Conservation (phyloP, 1,140 invertebrate genomes). For the Drosophila jambulina region DNA sequence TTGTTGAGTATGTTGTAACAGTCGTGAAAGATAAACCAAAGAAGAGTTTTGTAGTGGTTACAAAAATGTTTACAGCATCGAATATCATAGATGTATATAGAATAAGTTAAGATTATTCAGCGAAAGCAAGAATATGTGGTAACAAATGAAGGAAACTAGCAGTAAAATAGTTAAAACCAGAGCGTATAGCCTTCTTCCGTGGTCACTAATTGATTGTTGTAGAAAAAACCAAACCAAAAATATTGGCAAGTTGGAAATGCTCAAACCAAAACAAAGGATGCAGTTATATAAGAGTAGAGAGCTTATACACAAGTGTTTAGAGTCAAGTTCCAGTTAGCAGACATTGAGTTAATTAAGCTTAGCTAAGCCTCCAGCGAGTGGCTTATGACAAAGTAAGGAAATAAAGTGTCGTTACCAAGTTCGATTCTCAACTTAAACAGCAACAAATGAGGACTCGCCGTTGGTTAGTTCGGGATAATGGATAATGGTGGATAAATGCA, state of each 20-base stretch:
- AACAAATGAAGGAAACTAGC: conserved; percentile 46
- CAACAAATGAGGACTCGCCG: conserved; percentile 43
- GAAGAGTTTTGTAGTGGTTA: conserved; percentile 74
- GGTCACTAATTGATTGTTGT: conserved; percentile 28
- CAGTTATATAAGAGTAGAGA: conserved; percentile 34
- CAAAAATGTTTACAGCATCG: conserved; percentile 64
- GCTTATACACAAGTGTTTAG: conserved; percentile 51
- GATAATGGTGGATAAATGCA: conserved; percentile 43
- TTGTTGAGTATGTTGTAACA: conserved; percentile 52
- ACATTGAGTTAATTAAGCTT: conserved; percentile 56
- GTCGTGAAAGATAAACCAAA: conserved; percentile 77
- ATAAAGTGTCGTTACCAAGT: conserved; percentile 20
- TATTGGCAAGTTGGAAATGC: conserved; percentile 8
- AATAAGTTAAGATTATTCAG: conserved; percentile 42
- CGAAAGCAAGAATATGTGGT: conserved; percentile 38
- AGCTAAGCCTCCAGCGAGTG: conserved; percentile 14
- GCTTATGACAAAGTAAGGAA: conserved; percentile 7
- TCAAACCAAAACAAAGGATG: conserved; percentile 51
- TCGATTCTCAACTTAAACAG: conserved; percentile 43
- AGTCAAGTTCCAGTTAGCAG: conserved; percentile 41
- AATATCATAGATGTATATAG: conserved; percentile 51
- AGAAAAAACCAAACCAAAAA: conserved; percentile 1
- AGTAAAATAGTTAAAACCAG: conserved; percentile 12
- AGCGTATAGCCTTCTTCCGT: conserved; percentile 30
- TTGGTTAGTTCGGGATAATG: conserved; percentile 40